Conservation (phyloP, 2,113 vertebrate genomes). For the Muntiacus reevesi region DNA sequence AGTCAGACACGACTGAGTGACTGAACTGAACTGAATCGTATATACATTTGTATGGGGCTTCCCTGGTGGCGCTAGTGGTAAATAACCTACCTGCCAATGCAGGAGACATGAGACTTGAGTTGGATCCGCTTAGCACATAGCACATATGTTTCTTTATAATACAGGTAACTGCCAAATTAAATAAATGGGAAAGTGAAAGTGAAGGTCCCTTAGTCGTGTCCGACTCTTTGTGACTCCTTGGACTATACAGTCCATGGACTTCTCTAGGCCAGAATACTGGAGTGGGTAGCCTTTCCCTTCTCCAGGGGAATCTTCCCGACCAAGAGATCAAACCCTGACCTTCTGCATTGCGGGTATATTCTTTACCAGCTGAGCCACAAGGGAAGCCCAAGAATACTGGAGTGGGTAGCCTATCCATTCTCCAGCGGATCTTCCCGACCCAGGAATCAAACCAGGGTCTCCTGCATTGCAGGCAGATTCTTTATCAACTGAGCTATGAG, state of each 20-base stretch:
- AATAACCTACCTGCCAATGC: background rate
- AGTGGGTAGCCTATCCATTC: background rate
- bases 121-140: background rate
- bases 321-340: background rate
- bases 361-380: background rate
- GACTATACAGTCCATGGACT: background rate
- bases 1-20: background rate
- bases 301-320: background rate
- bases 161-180: background rate
- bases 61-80: background rate
- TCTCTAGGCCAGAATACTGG: background rate
- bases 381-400: background rate
- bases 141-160: background rate
- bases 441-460: background rate
- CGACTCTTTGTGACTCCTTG: rapidly evolving
- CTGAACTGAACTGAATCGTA: background rate
- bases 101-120: background rate
- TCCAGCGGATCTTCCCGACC: background rate
- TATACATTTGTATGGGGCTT: background rate
- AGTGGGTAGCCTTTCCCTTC: background rate
- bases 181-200: background rate
- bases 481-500: background rate
- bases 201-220: background rate
- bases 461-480: background rate
- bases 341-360: background rate